Evolutionary conservation across 2,797 vertebrate species (phyloP), one percentile per base, ranked within the genome.

Genomic region (Semotilus atromaculatus): DNA sequence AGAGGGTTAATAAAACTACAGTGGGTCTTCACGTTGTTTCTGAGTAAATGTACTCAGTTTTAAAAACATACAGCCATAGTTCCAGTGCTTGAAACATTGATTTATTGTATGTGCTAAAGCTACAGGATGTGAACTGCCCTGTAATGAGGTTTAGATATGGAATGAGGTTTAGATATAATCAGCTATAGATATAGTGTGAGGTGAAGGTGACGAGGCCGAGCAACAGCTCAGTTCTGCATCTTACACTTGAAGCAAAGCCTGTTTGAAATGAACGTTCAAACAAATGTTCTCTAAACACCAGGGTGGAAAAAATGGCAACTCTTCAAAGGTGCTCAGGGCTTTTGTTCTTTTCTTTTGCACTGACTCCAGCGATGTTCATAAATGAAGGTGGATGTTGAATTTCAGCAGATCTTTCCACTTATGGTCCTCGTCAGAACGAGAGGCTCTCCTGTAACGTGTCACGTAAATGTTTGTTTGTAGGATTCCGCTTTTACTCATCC

Each of bases 361-460:
- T 71, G 60, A n/a, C 66, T 83, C 36, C 67, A 45, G 43, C 45
- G 83, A 81, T 89, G 83, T 86, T 88, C 84, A 88, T 48, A 67
- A 58, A 66, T 77, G 82, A 74, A 81, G 53, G 48, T 74, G 64
- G 78, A 85, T 70, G 85, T 68, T 86, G 87, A 89, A 88, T 88
- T 85, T 86, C 81, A 21, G 53, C 83, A 64, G 83, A 55, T 72
- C 64, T 87, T 83, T 86, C 83, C 85, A 83, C 86, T 82, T 81
- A 93, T 94, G 95, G 94, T 89, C 16, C 93, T 92, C 45, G 92
- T 94, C 91, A 91, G 90, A 89, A 85, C 7, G 87, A 58, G 55
- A n/a, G 60, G 26, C 1, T 80, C 89, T 92, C 92, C 95, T 96
- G 95, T 92, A 48, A 90, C 91, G 83, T 94, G 94, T 95, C 95